Conservation (phyloP, 2,113 vertebrate genomes). For the Campylorhamphus procurvoides region DNA sequence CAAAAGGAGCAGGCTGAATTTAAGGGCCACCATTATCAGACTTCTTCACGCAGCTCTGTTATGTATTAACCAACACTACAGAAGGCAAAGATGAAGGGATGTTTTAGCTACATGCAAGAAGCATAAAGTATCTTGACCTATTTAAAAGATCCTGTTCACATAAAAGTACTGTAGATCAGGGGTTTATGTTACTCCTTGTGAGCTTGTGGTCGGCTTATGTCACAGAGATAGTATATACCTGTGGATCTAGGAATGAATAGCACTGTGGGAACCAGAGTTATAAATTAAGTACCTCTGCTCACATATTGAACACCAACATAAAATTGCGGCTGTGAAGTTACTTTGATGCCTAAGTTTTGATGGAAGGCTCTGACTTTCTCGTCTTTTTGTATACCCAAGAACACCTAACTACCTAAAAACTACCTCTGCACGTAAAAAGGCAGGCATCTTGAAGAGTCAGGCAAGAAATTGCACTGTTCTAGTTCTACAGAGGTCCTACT, state of each 20-base stretch:
- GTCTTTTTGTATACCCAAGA: not conserved
- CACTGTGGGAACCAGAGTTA: not conserved
- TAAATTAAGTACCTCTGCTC: not conserved
- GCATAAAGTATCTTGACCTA: not conserved
- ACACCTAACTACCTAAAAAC: not conserved
- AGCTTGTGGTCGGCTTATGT: not conserved
- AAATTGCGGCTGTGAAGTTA: not conserved
- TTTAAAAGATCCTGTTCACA: not conserved
- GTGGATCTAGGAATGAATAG: not conserved
- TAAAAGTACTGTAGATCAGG: not conserved
- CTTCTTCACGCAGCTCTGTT: not conserved
- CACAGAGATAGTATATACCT: not conserved
- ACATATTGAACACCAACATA: rapidly evolving
- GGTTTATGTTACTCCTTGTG: not conserved
- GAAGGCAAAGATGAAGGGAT: not conserved
- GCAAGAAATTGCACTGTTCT: not conserved
- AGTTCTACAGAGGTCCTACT: not conserved
- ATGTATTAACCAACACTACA: not conserved
- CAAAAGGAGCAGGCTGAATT: not conserved
- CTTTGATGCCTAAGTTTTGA: not conserved
- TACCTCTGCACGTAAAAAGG: not conserved
- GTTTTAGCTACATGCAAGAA: not conserved
- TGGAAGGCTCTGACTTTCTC: not conserved
- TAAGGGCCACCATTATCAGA: not conserved
- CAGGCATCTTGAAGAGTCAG: not conserved